Evolutionary conservation across 1,140 invertebrate species (phyloP).

Genomic region (Mylabris phalerata): DNA sequence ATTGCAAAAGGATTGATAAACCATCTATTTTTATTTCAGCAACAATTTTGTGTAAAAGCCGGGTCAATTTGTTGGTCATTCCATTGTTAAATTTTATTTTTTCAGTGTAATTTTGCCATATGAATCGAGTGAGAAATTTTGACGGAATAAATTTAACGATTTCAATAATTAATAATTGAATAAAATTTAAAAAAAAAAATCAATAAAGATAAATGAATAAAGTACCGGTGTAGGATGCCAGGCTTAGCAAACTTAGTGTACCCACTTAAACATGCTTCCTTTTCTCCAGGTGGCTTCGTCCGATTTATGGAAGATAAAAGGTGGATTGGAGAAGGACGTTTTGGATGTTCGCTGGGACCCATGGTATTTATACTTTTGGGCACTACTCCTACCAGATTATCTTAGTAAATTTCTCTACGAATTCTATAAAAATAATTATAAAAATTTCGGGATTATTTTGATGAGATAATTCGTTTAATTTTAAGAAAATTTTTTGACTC

Average conservation of each 20-base stretch:
- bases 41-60: background rate
- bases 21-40: background rate
- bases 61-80: background rate
- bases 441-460: constrained; percentile 42
- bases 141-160: no score
- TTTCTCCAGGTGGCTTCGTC: constrained; percentile 43
- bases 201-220: background rate
- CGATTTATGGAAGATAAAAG: constrained; percentile 33
- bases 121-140: no score
- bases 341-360: constrained; percentile 46
- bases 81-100: no score
- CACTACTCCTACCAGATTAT: constrained; percentile 47
- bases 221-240: constrained; percentile 38
- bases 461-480: constrained; percentile 4
- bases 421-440: constrained; percentile 17
- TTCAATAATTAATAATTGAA: no score
- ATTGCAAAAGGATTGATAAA: background rate
- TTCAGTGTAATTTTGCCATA: background rate
- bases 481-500: constrained; percentile 12
- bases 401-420: background rate
- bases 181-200: no score
- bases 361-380: constrained; percentile 57
- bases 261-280: constrained; percentile 42
- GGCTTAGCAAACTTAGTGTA: constrained; percentile 38
- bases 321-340: constrained; percentile 41